Conservation (phyloP, 2,888 invertebrate species). For the Antitype chi region DNA sequence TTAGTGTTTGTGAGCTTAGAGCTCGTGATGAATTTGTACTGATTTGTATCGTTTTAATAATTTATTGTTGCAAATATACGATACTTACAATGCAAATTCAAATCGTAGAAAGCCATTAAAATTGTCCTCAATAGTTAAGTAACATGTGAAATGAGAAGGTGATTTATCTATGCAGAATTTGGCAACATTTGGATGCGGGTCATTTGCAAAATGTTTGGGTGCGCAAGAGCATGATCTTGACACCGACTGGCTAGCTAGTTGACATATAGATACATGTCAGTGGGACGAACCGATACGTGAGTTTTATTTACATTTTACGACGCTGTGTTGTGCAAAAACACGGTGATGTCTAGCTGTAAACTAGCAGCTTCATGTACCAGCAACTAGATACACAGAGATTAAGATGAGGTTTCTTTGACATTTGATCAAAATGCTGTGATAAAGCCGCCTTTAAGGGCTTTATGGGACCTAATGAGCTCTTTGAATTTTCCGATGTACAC, state of each 20-base stretch:
- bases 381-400: constrained; percentile 34
- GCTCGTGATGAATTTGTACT: constrained; percentile 71
- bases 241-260: constrained; percentile 73
- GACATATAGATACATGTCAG: constrained; percentile 75
- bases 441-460: neutral
- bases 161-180: constrained; percentile 60
- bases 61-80: constrained; percentile 49
- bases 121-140: constrained; percentile 50
- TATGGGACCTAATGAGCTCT: constrained; percentile 24
- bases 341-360: constrained; percentile 58
- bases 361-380: constrained; percentile 43
- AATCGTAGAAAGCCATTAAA: constrained; percentile 40
- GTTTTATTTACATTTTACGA: constrained; percentile 72
- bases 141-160: constrained; percentile 52
- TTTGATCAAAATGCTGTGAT: constrained; percentile 31
- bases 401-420: constrained; percentile 25
- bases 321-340: constrained; percentile 69
- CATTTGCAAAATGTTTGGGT: constrained; percentile 71
- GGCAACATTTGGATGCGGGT: constrained; percentile 70
- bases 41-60: constrained; percentile 69
- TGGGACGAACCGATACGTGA: constrained; percentile 72
- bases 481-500: constrained; percentile 22
- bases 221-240: constrained; percentile 78
- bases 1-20: constrained; percentile 71
- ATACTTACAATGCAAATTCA: constrained; percentile 21